Conservation (phyloP, 1,140 invertebrate genomes). For the Papilio xuthus region DNA sequence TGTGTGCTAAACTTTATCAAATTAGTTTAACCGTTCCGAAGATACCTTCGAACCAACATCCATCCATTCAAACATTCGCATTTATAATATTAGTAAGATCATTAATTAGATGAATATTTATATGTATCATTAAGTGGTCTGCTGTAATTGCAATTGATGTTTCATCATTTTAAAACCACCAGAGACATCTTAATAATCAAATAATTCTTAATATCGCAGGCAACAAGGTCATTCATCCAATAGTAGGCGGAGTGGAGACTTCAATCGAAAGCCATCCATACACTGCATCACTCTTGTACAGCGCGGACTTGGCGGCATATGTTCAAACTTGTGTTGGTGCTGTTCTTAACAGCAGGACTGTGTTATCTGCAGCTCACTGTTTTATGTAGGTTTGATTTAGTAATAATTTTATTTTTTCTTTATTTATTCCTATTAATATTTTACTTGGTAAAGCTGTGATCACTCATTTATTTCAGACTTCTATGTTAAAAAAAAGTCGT, state of each 20-base stretch:
- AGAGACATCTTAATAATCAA: not conserved
- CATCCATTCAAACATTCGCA: no score
- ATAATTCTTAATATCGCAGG: not conserved
- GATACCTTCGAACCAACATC: no score
- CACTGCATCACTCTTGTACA: constrained; percentile 13
- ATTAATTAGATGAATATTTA: no score
- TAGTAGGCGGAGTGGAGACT: constrained; percentile 8
- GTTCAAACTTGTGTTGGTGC: constrained; percentile 26
- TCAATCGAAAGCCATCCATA: constrained; percentile 23
- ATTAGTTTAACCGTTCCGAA: no score
- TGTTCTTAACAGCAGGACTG: constrained; percentile 20
- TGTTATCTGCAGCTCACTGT: not conserved
- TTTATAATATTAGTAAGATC: no score
- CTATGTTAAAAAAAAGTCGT: no score
- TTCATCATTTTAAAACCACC: not conserved
- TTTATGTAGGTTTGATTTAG: constrained; percentile 7
- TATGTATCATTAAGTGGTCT: not conserved
- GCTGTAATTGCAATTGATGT: not conserved
- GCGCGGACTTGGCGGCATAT: not conserved
- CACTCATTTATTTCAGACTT: no score
- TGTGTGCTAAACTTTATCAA: no score
- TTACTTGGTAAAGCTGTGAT: no score
- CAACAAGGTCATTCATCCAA: constrained; percentile 20
- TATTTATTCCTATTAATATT: no score
- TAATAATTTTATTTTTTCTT: not conserved